Conservation (phyloP, 2,797 vertebrate species). For the Australoheros facetus region DNA sequence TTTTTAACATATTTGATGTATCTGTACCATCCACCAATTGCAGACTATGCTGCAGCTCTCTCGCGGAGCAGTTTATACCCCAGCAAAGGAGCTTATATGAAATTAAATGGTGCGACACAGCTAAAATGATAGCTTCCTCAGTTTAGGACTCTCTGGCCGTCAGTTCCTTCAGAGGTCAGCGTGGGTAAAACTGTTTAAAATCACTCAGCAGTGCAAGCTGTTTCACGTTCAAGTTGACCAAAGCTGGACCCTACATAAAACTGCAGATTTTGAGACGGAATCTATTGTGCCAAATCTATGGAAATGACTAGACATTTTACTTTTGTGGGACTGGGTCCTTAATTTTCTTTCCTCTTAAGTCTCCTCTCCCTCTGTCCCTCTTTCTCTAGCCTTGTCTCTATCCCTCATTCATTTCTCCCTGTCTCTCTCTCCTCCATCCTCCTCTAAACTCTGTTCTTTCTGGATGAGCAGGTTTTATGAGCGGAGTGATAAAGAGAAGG, state of each 20-base stretch:
- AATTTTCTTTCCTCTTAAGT: background rate
- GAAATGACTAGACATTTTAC: background rate
- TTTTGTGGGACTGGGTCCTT: background rate
- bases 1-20: background rate
- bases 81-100: constrained; percentile 12
- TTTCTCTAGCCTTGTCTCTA: constrained; percentile 7
- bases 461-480: constrained; percentile 78
- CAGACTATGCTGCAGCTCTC: constrained; percentile 1
- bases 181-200: background rate
- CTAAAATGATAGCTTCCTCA: constrained; percentile 12
- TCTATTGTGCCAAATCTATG: background rate
- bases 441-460: constrained; percentile 74
- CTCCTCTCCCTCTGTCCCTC: background rate
- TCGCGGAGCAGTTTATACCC: constrained; percentile 2
- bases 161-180: constrained; percentile 16
- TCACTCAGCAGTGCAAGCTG: background rate
- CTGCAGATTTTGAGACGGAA: background rate
- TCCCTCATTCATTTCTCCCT: constrained; percentile 41
- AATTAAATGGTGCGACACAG: constrained; percentile 35
- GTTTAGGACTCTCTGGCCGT: constrained; percentile 2
- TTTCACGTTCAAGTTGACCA: background rate
- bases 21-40: background rate
- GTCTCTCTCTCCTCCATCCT: constrained; percentile 52
- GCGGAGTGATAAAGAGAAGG: constrained; percentile 74
- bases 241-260: constrained; percentile 4